Base-by-base conservation (phyloP, 2,113 vertebrate genomes). In the Morone saxatilis region DNA sequence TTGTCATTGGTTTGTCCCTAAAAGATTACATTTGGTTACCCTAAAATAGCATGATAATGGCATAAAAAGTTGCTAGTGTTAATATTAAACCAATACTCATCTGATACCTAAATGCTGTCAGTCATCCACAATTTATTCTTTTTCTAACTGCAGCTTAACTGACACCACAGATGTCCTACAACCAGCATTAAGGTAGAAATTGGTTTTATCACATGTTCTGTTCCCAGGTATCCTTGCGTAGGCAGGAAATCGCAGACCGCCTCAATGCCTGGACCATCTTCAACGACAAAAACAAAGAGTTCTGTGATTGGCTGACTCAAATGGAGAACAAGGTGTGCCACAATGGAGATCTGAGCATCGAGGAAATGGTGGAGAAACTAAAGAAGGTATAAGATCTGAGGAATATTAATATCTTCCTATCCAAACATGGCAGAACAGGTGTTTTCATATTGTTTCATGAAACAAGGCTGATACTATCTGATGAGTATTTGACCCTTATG, bases 351-450 rank as follows among this genome's bases (percentile, higher is more conserved):
- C 93, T 97, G 63, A 96, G 97, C 87, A 96, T 98, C 73, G 97
- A 99, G 86, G 98, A 98, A 78, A 98, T 97, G 98, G 96, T 99
- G 86, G 96, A 98, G 62, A 99, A 98, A 87, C 88, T 99, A 57
- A 97, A 99, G 91, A 99, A 99, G 97, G 98, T 99, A 78, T 91
- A 74, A 8, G 4, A 65, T 4, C 16, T n/a, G 1, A 10, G 4
- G 3, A 62, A 56, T 31, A 1, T 61, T 40, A 9, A 38, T 19
- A 8, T 12, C 62, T 76, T 20, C 4, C 6, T 31, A 0, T 17
- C 22, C 13, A n/a, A 48, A 41, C 16, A 53, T 8, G 19, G 22
- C 31, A 13, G 13, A 75, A 53, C 47, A 22, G 31, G 8, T 53
- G 12, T 62, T 60, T 57, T 17, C 4, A 56, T 38, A 7, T 40